phyloP scores from a whole-genome alignment of 2,888 invertebrate genomes.

The Sturmia bella region DNA sequence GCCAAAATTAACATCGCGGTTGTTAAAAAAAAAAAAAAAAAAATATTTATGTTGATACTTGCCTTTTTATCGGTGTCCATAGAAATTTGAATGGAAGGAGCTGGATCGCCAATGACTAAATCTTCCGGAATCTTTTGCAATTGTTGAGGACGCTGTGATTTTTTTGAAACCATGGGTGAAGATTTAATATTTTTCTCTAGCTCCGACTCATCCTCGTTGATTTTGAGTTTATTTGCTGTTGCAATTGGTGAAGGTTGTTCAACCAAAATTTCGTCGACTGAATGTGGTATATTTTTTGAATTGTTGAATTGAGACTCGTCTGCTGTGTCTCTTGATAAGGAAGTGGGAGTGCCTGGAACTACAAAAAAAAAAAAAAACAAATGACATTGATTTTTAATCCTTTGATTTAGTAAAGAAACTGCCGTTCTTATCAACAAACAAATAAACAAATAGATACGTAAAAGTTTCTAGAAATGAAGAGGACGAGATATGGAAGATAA shows the following conservation, averaged over 20 bases:
- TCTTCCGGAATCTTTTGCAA: conserved; percentile 70
- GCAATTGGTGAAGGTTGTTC: conserved; percentile 57
- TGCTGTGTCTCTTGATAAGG: conserved; percentile 81
- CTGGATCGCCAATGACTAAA: conserved; percentile 48
- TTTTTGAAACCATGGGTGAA: conserved; percentile 42
- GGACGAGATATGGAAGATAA: no score
- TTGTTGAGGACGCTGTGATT: conserved; percentile 58
- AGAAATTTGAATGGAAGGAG: conserved; percentile 43
- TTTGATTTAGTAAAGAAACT: no score
- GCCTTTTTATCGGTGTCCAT: conserved; percentile 80
- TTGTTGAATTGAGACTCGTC: conserved; percentile 79
- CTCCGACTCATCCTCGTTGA: conserved; percentile 48
- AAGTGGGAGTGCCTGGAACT: conserved; percentile 82
- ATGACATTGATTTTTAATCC: no score
- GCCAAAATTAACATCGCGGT: no score
- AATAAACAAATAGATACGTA: no score
- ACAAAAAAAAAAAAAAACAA: conserved; percentile 7
- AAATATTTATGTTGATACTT: conserved; percentile 30
- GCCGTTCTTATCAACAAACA: no score
- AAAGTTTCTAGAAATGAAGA: no score
- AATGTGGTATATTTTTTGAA: conserved; percentile 74
- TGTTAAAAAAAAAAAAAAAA: no score
- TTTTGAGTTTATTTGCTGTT: conserved; percentile 45
- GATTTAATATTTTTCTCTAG: conserved; percentile 28
- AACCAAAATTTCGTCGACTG: conserved; percentile 65